These are phyloP conservation scores for Lytechinus pictus DNA, from an alignment of 35 echinoderm and acorn worm genomes.

Conservation along the genomic window DNA sequence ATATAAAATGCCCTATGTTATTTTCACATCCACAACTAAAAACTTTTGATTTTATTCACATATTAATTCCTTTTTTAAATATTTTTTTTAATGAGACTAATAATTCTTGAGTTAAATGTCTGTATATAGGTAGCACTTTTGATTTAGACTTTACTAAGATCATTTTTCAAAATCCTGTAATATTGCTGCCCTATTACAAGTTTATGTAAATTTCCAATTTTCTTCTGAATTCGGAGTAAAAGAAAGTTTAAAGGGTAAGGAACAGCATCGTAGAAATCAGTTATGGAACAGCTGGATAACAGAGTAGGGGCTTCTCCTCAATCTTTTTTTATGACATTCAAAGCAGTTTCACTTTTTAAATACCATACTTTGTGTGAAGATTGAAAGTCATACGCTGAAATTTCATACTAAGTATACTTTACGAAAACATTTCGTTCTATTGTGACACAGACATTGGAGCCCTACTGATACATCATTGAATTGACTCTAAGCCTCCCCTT, in stretches of 20 bases:
- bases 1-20: too few species aligned
- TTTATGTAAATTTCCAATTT: neutral
- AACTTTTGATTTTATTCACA: too few species aligned
- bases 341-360: neutral
- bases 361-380: neutral
- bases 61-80: too few species aligned
- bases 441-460: neutral
- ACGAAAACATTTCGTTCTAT: neutral
- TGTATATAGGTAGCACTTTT: too few species aligned
- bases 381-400: neutral
- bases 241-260: neutral
- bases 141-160: too few species aligned
- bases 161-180: too few species aligned
- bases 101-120: too few species aligned
- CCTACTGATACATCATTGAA: conserved; percentile 1
- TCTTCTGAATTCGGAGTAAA: neutral
- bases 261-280: too few species aligned
- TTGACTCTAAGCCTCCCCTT: neutral
- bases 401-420: neutral
- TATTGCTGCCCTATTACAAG: too few species aligned
- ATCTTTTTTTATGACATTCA: neutral
- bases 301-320: neutral
- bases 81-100: too few species aligned
- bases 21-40: too few species aligned
- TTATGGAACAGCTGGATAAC: neutral